A percentile compares a stretch with the other conserved stretches of the same genome.
These are phyloP conservation scores for Sylvia borin DNA, from an alignment of 2,797 vertebrate species.

Conservation along the genomic window DNA sequence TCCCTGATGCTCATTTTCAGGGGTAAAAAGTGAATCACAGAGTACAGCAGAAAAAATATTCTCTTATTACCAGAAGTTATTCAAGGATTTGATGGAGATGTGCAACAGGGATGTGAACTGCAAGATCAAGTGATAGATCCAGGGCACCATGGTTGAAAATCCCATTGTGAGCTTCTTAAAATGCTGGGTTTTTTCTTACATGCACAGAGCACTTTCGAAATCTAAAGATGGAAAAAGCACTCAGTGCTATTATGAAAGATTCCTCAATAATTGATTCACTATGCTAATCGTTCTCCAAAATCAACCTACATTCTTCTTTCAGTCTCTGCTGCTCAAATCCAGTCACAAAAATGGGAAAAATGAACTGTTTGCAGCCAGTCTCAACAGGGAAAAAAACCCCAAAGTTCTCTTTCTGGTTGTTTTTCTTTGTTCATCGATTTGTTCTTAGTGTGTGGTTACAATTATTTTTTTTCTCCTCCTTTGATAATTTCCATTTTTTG, in stretches of 20 bases:
- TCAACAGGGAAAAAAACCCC: not conserved
- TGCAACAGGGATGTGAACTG: not conserved
- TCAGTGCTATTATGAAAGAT: not conserved
- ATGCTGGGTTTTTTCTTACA: not conserved
- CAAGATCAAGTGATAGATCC: conserved; percentile 23
- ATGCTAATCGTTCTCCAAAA: not conserved
- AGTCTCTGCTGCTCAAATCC: not conserved
- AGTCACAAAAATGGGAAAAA: not conserved
- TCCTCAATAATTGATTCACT: conserved; percentile 37
- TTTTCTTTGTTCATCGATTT: accelerated
- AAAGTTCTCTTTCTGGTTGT: not conserved
- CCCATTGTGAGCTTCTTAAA: conserved; percentile 2
- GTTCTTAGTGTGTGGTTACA: not conserved
- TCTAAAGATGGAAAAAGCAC: not conserved
- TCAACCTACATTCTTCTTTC: conserved; percentile 12
- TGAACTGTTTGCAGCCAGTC: not conserved
- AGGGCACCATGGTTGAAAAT: not conserved
- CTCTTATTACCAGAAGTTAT: not conserved
- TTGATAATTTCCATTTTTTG: not conserved
- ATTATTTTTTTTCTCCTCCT: not conserved
- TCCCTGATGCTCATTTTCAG: not conserved
- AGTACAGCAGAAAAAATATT: not conserved
- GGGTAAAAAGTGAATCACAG: not conserved
- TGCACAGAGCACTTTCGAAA: not conserved
- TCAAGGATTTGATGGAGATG: not conserved